These are phyloP conservation scores for Polypedilum vanderplanki DNA, from an alignment of 1,140 invertebrate species.

Conservation along the genomic window DNA sequence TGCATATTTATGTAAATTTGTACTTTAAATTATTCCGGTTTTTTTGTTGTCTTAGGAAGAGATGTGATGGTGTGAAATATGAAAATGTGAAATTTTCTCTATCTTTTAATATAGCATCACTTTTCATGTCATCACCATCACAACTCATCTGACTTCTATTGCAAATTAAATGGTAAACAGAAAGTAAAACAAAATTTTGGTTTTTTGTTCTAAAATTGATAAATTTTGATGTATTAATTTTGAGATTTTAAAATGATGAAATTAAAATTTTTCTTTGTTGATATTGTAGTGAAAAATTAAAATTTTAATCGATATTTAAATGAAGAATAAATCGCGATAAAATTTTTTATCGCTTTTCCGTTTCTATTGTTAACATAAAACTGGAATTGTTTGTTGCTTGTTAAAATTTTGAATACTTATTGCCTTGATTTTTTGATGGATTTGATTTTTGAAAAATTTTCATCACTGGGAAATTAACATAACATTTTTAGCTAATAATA, in stretches of 20 bases:
- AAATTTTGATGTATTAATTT: neutral
- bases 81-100: neutral
- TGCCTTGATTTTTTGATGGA: no score
- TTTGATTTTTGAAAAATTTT: no score
- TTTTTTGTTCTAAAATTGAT: neutral
- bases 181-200: neutral
- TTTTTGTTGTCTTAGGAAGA: neutral
- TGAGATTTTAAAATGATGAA: neutral
- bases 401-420: neutral
- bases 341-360: neutral
- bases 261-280: neutral
- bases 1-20: slow-evolving; percentile 23
- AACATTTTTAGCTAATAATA: no score
- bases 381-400: neutral
- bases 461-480: no score
- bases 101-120: neutral
- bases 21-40: slow-evolving; percentile 29
- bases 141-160: slow-evolving; percentile 8
- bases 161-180: slow-evolving; percentile 20
- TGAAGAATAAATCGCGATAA: neutral
- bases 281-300: neutral
- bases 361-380: slow-evolving; percentile 13
- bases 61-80: neutral
- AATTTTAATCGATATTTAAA: neutral
- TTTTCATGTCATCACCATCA: slow-evolving; percentile 11